phyloP scores from a whole-genome alignment of 37 sponge, comb jelly and placozoan species.

The Aphrocallistes beatrix region DNA sequence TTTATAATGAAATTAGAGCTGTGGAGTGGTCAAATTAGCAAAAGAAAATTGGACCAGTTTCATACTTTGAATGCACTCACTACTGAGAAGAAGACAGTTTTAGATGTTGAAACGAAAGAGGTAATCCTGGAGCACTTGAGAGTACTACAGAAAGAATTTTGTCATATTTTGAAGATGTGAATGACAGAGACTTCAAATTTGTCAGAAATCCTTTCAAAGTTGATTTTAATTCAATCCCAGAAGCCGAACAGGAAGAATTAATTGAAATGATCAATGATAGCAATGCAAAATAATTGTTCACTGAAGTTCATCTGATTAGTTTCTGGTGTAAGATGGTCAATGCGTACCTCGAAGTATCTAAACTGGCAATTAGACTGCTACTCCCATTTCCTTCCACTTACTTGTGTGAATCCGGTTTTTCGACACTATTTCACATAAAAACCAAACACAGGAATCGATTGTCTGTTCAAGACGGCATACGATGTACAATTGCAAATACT shows the following conservation, averaged over 20 bases:
- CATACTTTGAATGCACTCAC: constrained; percentile 2
- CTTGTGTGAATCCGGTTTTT: constrained; percentile 15
- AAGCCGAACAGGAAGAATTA: background rate
- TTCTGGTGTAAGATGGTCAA: constrained; percentile 3
- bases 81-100: background rate
- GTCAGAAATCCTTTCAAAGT: constrained; percentile 5
- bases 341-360: background rate
- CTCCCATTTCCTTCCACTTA: constrained; percentile 13
- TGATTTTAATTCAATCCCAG: background rate
- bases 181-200: background rate
- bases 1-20: background rate
- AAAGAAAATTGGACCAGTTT: background rate
- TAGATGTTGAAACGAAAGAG: background rate
- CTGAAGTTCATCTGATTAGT: background rate
- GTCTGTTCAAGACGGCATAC: constrained; percentile 10
- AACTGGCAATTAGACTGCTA: background rate
- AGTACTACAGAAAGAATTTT: background rate
- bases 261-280: background rate
- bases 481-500: background rate
- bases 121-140: constrained; percentile 17
- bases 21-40: constrained; percentile 16
- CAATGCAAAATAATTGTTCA: background rate
- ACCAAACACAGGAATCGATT: constrained; percentile 1
- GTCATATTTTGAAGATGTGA: background rate
- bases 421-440: background rate